Evolutionary conservation across 2,113 vertebrate species (phyloP).

Genomic region (Uropsilus gracilis): DNA sequence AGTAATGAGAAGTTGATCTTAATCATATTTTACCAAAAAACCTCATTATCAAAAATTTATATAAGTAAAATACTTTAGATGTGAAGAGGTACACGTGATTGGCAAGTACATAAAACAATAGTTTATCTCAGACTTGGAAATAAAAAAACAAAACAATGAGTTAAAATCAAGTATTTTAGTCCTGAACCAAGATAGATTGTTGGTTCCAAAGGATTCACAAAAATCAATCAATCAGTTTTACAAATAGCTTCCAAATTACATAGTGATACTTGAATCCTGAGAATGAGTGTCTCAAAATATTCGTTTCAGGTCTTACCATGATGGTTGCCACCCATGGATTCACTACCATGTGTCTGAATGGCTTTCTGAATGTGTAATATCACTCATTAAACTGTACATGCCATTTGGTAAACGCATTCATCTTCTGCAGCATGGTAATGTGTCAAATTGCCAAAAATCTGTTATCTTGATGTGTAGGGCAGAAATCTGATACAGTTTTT

Average conservation of each 20-base stretch:
- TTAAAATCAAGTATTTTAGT: conserved; percentile 62
- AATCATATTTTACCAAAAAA: conserved; percentile 49
- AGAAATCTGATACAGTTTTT: not conserved
- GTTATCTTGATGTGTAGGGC: not conserved
- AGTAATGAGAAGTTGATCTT: conserved; percentile 21
- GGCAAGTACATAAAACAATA: conserved; percentile 59
- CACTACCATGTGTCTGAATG: not conserved
- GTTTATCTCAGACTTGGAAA: conserved; percentile 45
- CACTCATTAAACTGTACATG: conserved; percentile 29
- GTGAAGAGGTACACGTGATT: conserved; percentile 36
- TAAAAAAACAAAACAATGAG: conserved; percentile 29
- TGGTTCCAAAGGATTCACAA: conserved; percentile 43
- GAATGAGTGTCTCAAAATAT: conserved; percentile 5
- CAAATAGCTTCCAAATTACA: conserved; percentile 33
- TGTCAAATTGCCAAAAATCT: not conserved
- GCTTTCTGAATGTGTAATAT: conserved; percentile 19
- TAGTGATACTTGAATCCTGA: not conserved
- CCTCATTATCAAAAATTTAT: conserved; percentile 43
- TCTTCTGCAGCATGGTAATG: not conserved
- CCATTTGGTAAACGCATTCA: not conserved
- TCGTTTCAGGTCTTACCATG: not conserved
- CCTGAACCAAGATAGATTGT: conserved; percentile 24
- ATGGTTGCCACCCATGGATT: not conserved
- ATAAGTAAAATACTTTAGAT: not conserved
- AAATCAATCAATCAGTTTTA: conserved; percentile 57